Evolutionary conservation across 2,797 vertebrate genomes (phyloP), one percentile per base, ranked within the genome.

Genomic region (Enoplosus armatus): DNA sequence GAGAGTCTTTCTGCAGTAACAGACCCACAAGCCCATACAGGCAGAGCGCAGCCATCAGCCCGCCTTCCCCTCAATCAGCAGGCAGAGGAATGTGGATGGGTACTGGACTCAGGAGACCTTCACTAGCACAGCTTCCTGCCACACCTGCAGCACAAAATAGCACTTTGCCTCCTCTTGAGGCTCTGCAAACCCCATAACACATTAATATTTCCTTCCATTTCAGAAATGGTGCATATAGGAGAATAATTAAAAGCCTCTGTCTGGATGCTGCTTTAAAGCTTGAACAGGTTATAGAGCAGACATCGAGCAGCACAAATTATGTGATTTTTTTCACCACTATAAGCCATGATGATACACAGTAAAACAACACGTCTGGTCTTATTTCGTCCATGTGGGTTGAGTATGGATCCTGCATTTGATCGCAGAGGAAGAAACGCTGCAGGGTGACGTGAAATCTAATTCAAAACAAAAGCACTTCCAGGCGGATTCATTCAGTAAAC

Each of bases 51-150:
- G 53, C 55, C 33, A 39, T 60, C 26, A 64, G 55, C 59, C 75
- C 64, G 70, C 45, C 15, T 53, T 27, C 67, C 64, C 56, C 55
- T 58, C 72, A 41, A 43, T 70, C 61, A 67, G 47, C 74, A 80
- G 68, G 9, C 47, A 54, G 31, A 87, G 78, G 91, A 92, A 94
- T 93, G 89, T 88, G 77, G 14, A 72, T 58, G 72, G n/a, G 64
- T 45, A 4, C 48, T 82, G 75, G 63, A 85, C 58, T 78, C 48
- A 11, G 53, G 59, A 78, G 64, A 71, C 51, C 53, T 72, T 53
- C 48, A 65, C 33, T n/a, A 31, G 58, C 60, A 27, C 47, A 8
- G 18, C 18, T 26, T 71, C 10, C 20, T 72, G 65, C 82, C 80
- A 89, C 87, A 89, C 89, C 89, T 90, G 79, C 61, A 79, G 53